Percentiles rank a stretch among this genome's conserved stretches.
Conservation (phyloP, 1,140 invertebrate genomes). For the Drosophila ananassae region DNA sequence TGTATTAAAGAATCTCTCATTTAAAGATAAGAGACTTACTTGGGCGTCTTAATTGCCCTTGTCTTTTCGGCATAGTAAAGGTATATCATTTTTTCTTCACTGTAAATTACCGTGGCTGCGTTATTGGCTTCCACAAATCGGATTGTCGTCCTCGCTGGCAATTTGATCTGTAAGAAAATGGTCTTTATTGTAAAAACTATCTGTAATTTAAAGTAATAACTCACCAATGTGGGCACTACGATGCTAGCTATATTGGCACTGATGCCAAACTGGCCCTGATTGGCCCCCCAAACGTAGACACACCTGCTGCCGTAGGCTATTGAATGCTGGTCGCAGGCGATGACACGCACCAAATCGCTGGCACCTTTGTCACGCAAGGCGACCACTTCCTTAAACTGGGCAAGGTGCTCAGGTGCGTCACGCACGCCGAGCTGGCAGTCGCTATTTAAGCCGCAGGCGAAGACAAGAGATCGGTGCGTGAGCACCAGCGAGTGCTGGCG, state of each 20-base stretch:
- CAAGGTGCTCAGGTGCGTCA: constrained; percentile 85
- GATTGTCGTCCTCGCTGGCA: constrained; percentile 58
- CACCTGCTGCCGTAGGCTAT: constrained; percentile 86
- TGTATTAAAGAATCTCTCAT: not conserved
- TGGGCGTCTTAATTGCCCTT: constrained; percentile 71
- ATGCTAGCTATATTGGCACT: constrained; percentile 50
- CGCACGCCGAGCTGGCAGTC: constrained; percentile 87
- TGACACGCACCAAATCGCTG: constrained; percentile 54
- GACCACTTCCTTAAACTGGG: constrained; percentile 85
- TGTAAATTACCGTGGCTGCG: constrained; percentile 73
- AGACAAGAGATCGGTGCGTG: constrained; percentile 85
- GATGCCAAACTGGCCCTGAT: constrained; percentile 89
- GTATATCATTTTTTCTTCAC: constrained; percentile 59
- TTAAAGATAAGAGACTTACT: constrained; percentile 39
- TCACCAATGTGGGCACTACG: constrained; percentile 77
- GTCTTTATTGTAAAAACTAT: not conserved
- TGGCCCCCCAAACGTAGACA: constrained; percentile 88
- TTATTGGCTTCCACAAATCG: constrained; percentile 78
- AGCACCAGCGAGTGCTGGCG: constrained; percentile 88
- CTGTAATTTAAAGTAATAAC: constrained; percentile 1
- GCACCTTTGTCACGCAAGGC: constrained; percentile 64
- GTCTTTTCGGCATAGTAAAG: constrained; percentile 76
- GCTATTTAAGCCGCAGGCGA: constrained; percentile 88
- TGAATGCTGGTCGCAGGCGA: constrained; percentile 87
- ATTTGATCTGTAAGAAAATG: constrained; percentile 47